Evolutionary conservation across 2,888 invertebrate species (phyloP).

Genomic region (Steinernema carpocapsae): DNA sequence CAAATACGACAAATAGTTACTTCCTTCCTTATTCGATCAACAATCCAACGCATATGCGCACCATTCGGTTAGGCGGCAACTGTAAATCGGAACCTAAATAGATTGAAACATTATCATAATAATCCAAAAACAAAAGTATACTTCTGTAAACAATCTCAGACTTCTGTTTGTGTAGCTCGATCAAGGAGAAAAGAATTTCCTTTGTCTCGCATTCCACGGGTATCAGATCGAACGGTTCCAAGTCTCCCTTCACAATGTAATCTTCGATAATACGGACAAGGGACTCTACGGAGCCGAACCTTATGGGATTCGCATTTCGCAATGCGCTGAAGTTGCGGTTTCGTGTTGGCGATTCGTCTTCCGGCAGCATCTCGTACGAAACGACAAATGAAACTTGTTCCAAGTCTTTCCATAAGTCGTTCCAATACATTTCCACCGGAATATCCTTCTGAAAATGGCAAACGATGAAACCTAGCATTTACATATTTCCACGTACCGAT

Average conservation of each 20-base stretch:
- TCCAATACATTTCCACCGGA: conserved; percentile 20
- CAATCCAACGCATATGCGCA: background rate
- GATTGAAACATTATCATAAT: background rate
- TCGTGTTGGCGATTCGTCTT: background rate
- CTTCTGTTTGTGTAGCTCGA: background rate
- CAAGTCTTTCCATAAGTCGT: background rate
- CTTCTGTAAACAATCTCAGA: background rate
- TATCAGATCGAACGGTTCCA: background rate
- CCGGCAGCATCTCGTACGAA: background rate
- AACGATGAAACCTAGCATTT: too few relatives aligned
- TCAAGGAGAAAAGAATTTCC: background rate
- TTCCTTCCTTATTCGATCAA: background rate
- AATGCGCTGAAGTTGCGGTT: background rate
- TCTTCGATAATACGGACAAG: background rate
- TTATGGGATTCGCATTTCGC: background rate
- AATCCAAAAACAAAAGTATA: background rate
- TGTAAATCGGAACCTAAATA: background rate
- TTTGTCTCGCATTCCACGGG: background rate
- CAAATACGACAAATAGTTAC: too few relatives aligned
- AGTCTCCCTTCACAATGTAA: background rate
- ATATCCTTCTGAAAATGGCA: background rate
- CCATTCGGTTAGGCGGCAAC: background rate
- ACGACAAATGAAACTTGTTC: background rate
- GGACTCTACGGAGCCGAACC: background rate
- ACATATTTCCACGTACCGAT: conserved; percentile 3